Conservation (phyloP, 2,113 vertebrate species). For the Stomatorhinus ivindoensis region DNA sequence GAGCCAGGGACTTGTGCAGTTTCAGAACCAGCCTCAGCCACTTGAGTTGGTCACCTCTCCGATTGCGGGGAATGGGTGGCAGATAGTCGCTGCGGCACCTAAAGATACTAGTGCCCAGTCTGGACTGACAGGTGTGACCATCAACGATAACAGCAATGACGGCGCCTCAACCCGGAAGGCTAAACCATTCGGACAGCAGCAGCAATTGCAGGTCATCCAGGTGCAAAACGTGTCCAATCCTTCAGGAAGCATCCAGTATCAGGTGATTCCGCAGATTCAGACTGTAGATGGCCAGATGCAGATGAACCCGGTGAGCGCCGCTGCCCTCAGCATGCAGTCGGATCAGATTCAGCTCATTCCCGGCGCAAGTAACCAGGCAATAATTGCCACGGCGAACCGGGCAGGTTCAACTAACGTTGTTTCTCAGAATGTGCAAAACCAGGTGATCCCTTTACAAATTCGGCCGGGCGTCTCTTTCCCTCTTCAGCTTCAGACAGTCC, state of each 20-base stretch:
- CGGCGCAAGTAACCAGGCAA: slow-evolving; percentile 82
- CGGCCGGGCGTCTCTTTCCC: slow-evolving; percentile 90
- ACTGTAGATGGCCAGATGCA: slow-evolving; percentile 91
- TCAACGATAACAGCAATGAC: slow-evolving; percentile 57
- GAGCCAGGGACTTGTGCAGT: slow-evolving; percentile 84
- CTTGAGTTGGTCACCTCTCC: slow-evolving; percentile 93
- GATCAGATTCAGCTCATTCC: slow-evolving; percentile 95
- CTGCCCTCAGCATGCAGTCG: slow-evolving; percentile 64
- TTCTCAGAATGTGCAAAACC: slow-evolving; percentile 82
- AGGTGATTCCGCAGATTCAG: slow-evolving; percentile 95
- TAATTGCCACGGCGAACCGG: slow-evolving; percentile 73
- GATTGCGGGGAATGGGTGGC: slow-evolving; percentile 92
- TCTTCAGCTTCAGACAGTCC: slow-evolving; percentile 86
- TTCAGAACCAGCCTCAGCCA: slow-evolving; percentile 85
- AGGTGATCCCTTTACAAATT: slow-evolving; percentile 86
- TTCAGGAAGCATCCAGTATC: slow-evolving; percentile 84
- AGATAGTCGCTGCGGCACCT: slow-evolving; percentile 83
- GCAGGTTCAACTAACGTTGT: slow-evolving; percentile 75
- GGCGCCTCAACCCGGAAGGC: slow-evolving; percentile 76
- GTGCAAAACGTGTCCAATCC: slow-evolving; percentile 79
- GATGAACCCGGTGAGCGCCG: slow-evolving; percentile 73
- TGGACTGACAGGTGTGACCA: slow-evolving; percentile 66
- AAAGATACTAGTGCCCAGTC: slow-evolving; percentile 82
- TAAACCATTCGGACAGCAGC: slow-evolving; percentile 58
- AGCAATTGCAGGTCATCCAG: slow-evolving; percentile 92